Base-by-base conservation (phyloP, 1,140 invertebrate genomes). In the Mizuhopecten yessoensis region DNA sequence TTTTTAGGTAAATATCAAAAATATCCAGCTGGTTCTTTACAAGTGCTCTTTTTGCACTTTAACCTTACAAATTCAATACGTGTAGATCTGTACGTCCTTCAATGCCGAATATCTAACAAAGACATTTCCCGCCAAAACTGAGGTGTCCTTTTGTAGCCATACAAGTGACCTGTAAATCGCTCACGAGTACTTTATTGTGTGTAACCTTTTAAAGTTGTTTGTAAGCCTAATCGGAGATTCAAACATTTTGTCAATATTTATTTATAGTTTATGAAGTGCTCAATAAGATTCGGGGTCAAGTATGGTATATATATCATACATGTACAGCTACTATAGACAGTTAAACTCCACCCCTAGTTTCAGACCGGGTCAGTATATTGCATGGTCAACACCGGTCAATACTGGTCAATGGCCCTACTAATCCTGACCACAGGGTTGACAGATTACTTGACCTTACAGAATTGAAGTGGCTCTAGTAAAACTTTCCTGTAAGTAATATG, bases 171-270 rank as follows among this genome's bases (percentile, higher is more conserved):
- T n/a, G 23, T 39, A 29, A 5, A 9, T 9, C n/a, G n/a, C 57
- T 29, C n/a, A 17, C n/a, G 57, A 49, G 11, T 17, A 49, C 45
- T 49, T 49, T 49, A 49, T 49, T 23, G 3, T 75, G 23, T 75
- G 17, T 75, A 75, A 75, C 57, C 15, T 57, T 20, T 75, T 13
- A 45, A 75, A 75, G 57, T 29, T n/a, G 57, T 23, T n/a, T n/a
- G 57, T 75, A 75, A 75, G 23, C 57, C 29, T 75, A 75, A 75
- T 75, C 57, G 23, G 29, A 29, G 57, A 29, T 75, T 75, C 17
- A n/a, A 75, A 75, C 57, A 75, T 75, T 75, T 29, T 75, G 57
- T 75, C n/a, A 75, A 75, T 75, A 75, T 75, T 75, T 75, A 75
- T 75, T 75, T 29, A 7, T 75, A 75, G 23, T 75, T 75, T 75